phyloP scores from a whole-genome alignment of 2,888 invertebrate genomes.

The Liodrosophila aerea region DNA sequence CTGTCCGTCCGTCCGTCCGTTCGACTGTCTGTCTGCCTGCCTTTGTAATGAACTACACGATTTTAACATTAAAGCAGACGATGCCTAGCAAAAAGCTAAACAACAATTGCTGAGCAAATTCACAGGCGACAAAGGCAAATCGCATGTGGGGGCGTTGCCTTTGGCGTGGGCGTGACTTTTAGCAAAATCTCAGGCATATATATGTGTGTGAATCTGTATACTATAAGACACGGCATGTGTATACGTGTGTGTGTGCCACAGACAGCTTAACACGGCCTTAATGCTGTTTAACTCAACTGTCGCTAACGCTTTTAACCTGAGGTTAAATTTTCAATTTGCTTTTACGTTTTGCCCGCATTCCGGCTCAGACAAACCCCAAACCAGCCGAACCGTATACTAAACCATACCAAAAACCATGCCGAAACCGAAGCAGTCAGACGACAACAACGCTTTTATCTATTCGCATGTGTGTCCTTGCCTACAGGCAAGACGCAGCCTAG shows the following conservation, averaged over 20 bases:
- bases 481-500: background rate
- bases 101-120: constrained; percentile 57
- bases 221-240: too few species aligned
- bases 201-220: constrained; percentile 10
- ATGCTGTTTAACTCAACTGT: constrained; percentile 75
- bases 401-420: constrained; percentile 14
- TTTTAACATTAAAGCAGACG: constrained; percentile 68
- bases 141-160: constrained; percentile 46
- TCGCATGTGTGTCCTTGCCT: constrained; percentile 17
- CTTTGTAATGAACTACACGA: constrained; percentile 72
- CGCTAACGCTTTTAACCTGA: constrained; percentile 76
- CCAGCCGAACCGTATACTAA: constrained; percentile 11
- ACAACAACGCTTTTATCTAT: constrained; percentile 48
- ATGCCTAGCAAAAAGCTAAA: constrained; percentile 46
- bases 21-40: constrained; percentile 5
- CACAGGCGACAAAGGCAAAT: constrained; percentile 39
- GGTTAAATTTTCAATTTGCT: constrained; percentile 77
- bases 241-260: constrained; percentile 46
- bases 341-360: constrained; percentile 45
- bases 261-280: constrained; percentile 74
- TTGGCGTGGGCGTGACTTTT: constrained; percentile 44
- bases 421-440: constrained; percentile 31
- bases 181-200: constrained; percentile 40
- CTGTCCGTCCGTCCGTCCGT: background rate
- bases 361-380: constrained; percentile 47